A percentile compares a stretch with the other conserved stretches of the same genome.
Conservation (phyloP, 2,888 invertebrate genomes). For the Agonopterix alstromeriana region DNA sequence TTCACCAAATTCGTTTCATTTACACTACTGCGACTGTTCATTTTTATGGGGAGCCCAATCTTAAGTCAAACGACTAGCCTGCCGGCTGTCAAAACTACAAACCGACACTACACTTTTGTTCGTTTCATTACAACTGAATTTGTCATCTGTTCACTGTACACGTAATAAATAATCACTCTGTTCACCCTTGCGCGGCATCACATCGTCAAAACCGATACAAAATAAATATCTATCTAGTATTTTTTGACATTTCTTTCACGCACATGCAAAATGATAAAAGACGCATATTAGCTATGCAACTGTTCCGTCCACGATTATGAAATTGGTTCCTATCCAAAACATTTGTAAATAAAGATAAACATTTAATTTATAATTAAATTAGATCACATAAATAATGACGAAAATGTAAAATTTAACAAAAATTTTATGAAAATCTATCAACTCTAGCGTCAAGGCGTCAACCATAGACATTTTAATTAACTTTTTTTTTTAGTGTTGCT, state of each 20-base stretch:
- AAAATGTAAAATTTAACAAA: slow-evolving; percentile 22
- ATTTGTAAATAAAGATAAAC: slow-evolving; percentile 32
- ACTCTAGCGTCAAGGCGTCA: slow-evolving; percentile 60
- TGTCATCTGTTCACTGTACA: slow-evolving; percentile 24
- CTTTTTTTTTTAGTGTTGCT: slow-evolving; percentile 20
- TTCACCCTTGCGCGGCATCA: slow-evolving; percentile 34
- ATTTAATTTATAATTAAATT: slow-evolving; percentile 20
- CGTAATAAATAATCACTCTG: slow-evolving; percentile 21
- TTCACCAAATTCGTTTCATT: slow-evolving; percentile 71
- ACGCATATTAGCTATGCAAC: slow-evolving; percentile 41
- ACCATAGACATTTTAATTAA: slow-evolving; percentile 46
- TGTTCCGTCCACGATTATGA: slow-evolving; percentile 22
- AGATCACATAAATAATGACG: slow-evolving; percentile 22
- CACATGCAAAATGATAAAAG: slow-evolving; percentile 63
- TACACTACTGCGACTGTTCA: slow-evolving; percentile 62
- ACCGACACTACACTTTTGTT: slow-evolving; percentile 51
- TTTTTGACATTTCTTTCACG: slow-evolving; percentile 65
- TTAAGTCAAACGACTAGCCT: slow-evolving; percentile 56
- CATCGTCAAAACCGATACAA: slow-evolving; percentile 52
- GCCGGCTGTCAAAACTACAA: slow-evolving; percentile 65
- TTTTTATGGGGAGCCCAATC: slow-evolving; percentile 22
- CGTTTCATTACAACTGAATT: slow-evolving; percentile 54
- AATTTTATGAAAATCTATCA: slow-evolving; percentile 30
- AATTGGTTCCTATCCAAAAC: slow-evolving; percentile 26
- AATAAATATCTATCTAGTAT: slow-evolving; percentile 38